Conservation (phyloP, 2,797 vertebrate species). For the Neosalanx taihuensis region DNA sequence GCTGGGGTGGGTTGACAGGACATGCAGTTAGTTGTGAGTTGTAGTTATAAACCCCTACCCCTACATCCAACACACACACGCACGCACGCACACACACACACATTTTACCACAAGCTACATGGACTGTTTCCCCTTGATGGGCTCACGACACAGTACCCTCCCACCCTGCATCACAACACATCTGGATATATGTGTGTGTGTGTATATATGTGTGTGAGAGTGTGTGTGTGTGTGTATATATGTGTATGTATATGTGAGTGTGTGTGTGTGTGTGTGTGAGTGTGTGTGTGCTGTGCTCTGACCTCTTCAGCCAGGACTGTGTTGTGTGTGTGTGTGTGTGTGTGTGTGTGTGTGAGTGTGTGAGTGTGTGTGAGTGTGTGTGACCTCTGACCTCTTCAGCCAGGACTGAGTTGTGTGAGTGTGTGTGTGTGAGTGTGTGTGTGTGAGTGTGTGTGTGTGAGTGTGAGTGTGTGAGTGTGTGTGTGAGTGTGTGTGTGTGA, state of each 20-base stretch:
- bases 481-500: background rate
- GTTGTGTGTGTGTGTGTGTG: constrained; percentile 6
- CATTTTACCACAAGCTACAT: background rate
- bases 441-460: background rate
- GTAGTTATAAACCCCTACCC: constrained; percentile 12
- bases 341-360: background rate
- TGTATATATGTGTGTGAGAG: background rate
- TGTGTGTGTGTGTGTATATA: background rate
- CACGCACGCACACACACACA: constrained; percentile 1
- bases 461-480: background rate
- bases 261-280: constrained; percentile 11
- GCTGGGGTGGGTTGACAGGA: background rate
- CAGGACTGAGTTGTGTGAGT: constrained; percentile 76
- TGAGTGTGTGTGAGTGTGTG: background rate
- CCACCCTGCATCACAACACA: background rate
- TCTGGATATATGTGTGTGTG: background rate
- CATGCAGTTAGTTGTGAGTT: constrained; percentile 13
- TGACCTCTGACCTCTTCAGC: constrained; percentile 86
- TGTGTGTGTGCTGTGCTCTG: no score
- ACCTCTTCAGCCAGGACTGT: no score
- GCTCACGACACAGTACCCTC: background rate
- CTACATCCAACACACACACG: constrained; percentile 9
- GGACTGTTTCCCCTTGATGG: background rate
- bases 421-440: no score
- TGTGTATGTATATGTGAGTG: constrained; percentile 1